These are phyloP conservation scores for Hyphantria cunea DNA, from an alignment of 1,140 invertebrate species.

Conservation along the genomic window DNA sequence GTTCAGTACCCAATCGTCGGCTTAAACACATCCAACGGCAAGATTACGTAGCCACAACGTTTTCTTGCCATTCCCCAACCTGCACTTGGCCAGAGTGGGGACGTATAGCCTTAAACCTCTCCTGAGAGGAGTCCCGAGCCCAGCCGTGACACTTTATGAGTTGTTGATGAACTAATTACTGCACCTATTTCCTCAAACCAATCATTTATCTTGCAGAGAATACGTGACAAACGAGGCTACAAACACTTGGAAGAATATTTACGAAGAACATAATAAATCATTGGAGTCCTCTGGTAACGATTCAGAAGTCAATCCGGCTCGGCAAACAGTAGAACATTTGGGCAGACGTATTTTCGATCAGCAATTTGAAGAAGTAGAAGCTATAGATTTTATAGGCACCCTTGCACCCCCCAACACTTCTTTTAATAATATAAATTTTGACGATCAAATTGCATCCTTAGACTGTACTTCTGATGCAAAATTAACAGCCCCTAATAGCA, in stretches of 20 bases:
- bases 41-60: too few relatives aligned
- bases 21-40: too few relatives aligned
- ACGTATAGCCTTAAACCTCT: too few relatives aligned
- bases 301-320: constrained; percentile 42
- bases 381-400: constrained; percentile 40
- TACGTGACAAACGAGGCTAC: constrained; percentile 71
- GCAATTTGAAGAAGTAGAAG: constrained; percentile 68
- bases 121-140: too few relatives aligned
- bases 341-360: constrained; percentile 64
- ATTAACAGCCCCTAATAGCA: constrained; percentile 42
- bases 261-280: constrained; percentile 72
- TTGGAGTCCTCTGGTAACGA: constrained; percentile 68
- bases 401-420: constrained; percentile 47
- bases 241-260: constrained; percentile 74
- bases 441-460: constrained; percentile 49
- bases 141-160: too few relatives aligned
- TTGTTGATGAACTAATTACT: too few relatives aligned
- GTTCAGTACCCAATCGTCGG: too few relatives aligned
- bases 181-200: neutral
- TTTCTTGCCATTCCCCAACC: too few relatives aligned
- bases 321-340: constrained; percentile 52
- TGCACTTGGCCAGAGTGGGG: too few relatives aligned
- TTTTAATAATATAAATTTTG: constrained; percentile 53
- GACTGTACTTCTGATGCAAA: constrained; percentile 48
- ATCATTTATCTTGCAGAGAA: constrained; percentile 39